phyloP scores from a whole-genome alignment of 2,888 invertebrate genomes.

The Nycteola revayana region DNA sequence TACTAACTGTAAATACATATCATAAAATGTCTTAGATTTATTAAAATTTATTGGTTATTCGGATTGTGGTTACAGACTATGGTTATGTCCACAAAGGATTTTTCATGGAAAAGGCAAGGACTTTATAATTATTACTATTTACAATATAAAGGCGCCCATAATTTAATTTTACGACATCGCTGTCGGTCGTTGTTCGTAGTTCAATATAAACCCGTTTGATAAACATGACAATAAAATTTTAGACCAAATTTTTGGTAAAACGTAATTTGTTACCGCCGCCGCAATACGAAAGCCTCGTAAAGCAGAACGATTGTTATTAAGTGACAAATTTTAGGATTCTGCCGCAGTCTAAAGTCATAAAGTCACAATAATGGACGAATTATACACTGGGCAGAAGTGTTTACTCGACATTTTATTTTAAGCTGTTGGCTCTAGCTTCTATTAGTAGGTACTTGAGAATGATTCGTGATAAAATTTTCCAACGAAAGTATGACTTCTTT shows the following conservation, averaged over 20 bases:
- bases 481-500: not conserved
- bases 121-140: too few relatives aligned
- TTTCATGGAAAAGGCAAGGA: too few relatives aligned
- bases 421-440: conserved; percentile 18
- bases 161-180: too few relatives aligned
- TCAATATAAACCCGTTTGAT: too few relatives aligned
- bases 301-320: conserved; percentile 64
- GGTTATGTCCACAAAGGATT: too few relatives aligned
- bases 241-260: conserved; percentile 61
- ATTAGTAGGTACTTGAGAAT: conserved; percentile 7
- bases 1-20: too few relatives aligned
- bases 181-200: too few relatives aligned
- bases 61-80: too few relatives aligned
- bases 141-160: too few relatives aligned
- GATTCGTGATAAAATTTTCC: conserved; percentile 5
- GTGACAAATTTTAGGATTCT: conserved; percentile 67
- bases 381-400: conserved; percentile 58
- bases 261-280: conserved; percentile 53
- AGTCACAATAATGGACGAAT: conserved; percentile 59
- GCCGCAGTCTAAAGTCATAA: conserved; percentile 58
- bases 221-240: conserved; percentile 62
- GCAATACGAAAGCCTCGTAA: conserved; percentile 54
- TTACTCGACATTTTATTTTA: conserved; percentile 41
- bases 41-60: too few relatives aligned
- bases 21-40: too few relatives aligned